These are phyloP conservation scores for Tamandua tetradactyla DNA, from an alignment of 2,797 vertebrate species.

Conservation along the genomic window DNA sequence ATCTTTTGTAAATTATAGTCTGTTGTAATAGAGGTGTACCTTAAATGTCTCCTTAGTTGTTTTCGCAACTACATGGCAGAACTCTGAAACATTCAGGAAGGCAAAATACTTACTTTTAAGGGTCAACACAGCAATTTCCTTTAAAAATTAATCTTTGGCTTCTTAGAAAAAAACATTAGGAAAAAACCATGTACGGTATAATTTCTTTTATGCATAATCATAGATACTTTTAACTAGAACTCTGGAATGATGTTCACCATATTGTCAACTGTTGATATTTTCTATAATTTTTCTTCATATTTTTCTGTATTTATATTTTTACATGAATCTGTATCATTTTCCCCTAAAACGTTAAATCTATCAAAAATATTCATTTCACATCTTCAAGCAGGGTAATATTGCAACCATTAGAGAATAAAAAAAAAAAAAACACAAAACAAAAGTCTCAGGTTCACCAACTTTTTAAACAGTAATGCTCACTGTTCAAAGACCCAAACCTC, in stretches of 20 bases:
- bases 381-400: background rate
- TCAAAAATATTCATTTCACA: slow-evolving; percentile 25
- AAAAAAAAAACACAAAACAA: background rate
- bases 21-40: background rate
- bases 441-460: background rate
- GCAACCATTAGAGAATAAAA: background rate
- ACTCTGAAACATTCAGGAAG: background rate
- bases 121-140: background rate
- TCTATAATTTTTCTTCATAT: background rate
- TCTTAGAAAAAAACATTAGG: background rate
- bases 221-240: background rate
- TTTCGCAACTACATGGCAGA: slow-evolving; percentile 32
- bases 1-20: background rate
- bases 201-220: background rate
- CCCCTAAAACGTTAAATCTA: slow-evolving; percentile 16
- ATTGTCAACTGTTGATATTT: background rate
- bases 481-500: slow-evolving; percentile 9
- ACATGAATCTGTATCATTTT: background rate
- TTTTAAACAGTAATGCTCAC: slow-evolving; percentile 5
- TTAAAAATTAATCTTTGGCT: background rate
- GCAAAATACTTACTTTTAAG: background rate
- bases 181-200: background rate
- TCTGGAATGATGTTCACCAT: background rate
- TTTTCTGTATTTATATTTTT: background rate
- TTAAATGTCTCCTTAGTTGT: slow-evolving; percentile 10